A percentile compares a stretch with the other conserved stretches of the same genome.
Conservation (phyloP, 2,888 invertebrate genomes). For the Nebria brevicollis region DNA sequence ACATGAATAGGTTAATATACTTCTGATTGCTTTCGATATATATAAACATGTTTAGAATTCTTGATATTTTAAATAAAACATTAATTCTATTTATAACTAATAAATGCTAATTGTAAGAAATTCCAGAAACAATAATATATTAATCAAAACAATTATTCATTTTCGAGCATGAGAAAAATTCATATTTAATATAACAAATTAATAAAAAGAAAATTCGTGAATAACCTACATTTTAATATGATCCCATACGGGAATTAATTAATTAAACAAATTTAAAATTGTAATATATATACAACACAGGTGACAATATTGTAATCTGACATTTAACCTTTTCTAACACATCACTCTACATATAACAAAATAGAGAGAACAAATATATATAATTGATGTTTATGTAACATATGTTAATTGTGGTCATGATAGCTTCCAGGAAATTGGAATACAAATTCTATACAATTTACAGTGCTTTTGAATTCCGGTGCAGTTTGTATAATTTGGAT, state of each 20-base stretch:
- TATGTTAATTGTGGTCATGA: slow-evolving; percentile 28
- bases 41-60: not conserved
- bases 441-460: slow-evolving; percentile 43
- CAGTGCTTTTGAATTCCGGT: slow-evolving; percentile 35
- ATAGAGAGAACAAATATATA: slow-evolving; percentile 22
- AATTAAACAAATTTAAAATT: not conserved
- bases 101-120: not conserved
- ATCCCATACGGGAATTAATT: not conserved
- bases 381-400: slow-evolving; percentile 33
- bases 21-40: not conserved
- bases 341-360: not conserved
- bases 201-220: too few species aligned
- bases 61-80: not conserved
- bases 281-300: not conserved
- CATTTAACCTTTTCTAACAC: not conserved
- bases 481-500: slow-evolving; percentile 30
- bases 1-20: not conserved
- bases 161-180: too few species aligned
- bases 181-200: too few species aligned
- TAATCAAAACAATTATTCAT: not conserved
- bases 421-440: slow-evolving; percentile 36
- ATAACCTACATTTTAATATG: too few species aligned
- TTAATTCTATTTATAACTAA: not conserved
- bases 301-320: not conserved
- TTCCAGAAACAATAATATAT: not conserved